These are phyloP conservation scores for Stichopus horrens DNA, from an alignment of 53 echinoderm and acorn worm species.

Conservation along the genomic window DNA sequence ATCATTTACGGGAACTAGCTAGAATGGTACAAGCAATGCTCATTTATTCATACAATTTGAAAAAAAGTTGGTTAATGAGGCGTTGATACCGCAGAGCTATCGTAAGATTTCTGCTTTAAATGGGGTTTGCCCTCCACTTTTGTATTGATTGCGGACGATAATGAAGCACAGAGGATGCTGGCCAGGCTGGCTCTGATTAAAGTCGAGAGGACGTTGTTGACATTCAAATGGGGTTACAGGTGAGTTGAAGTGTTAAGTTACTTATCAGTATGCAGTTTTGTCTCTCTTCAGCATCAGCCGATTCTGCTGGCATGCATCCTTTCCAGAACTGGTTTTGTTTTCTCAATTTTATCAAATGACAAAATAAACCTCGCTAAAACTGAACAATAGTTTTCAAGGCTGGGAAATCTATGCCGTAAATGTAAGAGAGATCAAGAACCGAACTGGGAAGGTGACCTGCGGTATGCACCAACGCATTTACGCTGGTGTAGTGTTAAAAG, in stretches of 20 bases:
- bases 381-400: no score
- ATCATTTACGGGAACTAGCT: no score
- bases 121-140: not conserved
- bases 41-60: not conserved
- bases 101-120: constrained; percentile 6
- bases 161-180: not conserved
- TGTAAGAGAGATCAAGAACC: no score
- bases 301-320: no score
- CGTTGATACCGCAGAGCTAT: not conserved
- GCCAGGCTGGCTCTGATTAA: not conserved
- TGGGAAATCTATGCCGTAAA: no score
- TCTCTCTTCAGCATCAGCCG: no score
- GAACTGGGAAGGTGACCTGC: no score
- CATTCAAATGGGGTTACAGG: not conserved
- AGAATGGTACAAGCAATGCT: not conserved
- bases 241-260: not conserved
- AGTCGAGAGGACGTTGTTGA: not conserved
- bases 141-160: not conserved
- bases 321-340: no score
- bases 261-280: not conserved
- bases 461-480: no score
- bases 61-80: constrained; percentile 12
- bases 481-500: no score
- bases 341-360: no score
- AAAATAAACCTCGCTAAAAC: no score